A percentile compares a stretch with the other conserved stretches of the same genome.
Evolutionary conservation across 2,113 vertebrate genomes (phyloP).

Genomic region (Trinectes maculatus): DNA sequence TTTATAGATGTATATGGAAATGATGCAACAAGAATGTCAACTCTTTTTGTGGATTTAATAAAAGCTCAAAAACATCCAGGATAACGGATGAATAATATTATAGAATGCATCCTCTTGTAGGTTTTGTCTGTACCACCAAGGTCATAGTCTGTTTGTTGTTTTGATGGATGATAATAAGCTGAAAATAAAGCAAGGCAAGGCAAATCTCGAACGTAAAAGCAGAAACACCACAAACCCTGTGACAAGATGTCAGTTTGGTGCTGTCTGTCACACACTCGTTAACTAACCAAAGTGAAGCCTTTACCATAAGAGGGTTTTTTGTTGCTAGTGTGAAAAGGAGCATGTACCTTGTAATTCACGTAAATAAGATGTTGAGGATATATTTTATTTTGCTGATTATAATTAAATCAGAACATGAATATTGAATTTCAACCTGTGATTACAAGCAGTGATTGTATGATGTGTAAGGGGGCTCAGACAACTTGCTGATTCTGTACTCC

Average conservation of each 20-base stretch:
- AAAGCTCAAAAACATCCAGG: too few relatives aligned
- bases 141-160: constrained; percentile 1
- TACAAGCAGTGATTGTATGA: neutral
- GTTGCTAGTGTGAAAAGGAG: neutral
- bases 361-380: constrained; percentile 38
- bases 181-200: neutral
- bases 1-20: neutral
- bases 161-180: neutral
- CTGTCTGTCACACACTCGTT: constrained; percentile 6
- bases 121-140: neutral
- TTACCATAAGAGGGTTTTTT: constrained; percentile 13
- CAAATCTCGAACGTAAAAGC: constrained; percentile 8
- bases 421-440: constrained; percentile 12
- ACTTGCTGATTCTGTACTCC: neutral
- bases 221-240: neutral
- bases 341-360: constrained; percentile 44
- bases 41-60: too few relatives aligned
- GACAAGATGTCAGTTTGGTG: neutral
- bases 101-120: neutral
- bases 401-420: constrained; percentile 11
- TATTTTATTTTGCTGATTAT: constrained; percentile 42
- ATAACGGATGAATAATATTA: neutral
- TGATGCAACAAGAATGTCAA: too few relatives aligned
- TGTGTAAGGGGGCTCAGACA: constrained; percentile 1
- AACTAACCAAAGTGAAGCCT: constrained; percentile 36